phyloP scores from a whole-genome alignment of 2,797 vertebrate genomes.

The Steatocranus sp. region DNA sequence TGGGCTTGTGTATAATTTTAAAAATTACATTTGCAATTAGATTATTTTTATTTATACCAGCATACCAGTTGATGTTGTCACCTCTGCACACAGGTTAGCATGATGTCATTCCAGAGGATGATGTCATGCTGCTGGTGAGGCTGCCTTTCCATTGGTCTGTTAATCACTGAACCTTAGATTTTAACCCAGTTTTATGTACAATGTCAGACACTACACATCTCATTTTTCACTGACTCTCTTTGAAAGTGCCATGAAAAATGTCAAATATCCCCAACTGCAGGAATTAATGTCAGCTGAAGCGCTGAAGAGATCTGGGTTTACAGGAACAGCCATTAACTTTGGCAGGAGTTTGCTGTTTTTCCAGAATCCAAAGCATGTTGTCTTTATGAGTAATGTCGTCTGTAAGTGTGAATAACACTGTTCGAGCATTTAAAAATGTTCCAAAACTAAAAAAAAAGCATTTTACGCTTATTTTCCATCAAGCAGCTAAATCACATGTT shows the following conservation, averaged over 20 bases:
- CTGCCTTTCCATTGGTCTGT: not conserved
- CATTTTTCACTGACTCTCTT: not conserved
- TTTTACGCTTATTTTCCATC: not conserved
- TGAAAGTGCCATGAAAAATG: not conserved
- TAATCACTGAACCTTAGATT: not conserved
- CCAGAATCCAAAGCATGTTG: not conserved
- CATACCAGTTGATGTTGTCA: constrained; percentile 56
- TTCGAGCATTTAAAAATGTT: not conserved
- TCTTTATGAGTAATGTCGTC: not conserved
- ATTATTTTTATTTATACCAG: not conserved
- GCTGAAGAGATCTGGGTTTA: not conserved
- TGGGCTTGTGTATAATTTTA: not conserved
- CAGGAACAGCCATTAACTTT: not conserved
- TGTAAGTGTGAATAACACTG: not conserved
- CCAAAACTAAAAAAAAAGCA: not conserved
- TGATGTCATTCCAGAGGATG: constrained; percentile 38
- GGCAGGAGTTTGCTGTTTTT: not conserved
- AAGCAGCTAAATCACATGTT: not conserved
- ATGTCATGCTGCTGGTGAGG: not conserved
- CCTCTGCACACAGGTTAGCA: constrained; percentile 3
- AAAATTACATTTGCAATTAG: not conserved
- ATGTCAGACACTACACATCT: not conserved
- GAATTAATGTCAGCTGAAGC: not conserved
- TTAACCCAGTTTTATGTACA: not conserved
- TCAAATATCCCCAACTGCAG: not conserved